These are phyloP conservation scores for Nyctibius grandis DNA, from an alignment of 2,797 vertebrate species.

Conservation along the genomic window DNA sequence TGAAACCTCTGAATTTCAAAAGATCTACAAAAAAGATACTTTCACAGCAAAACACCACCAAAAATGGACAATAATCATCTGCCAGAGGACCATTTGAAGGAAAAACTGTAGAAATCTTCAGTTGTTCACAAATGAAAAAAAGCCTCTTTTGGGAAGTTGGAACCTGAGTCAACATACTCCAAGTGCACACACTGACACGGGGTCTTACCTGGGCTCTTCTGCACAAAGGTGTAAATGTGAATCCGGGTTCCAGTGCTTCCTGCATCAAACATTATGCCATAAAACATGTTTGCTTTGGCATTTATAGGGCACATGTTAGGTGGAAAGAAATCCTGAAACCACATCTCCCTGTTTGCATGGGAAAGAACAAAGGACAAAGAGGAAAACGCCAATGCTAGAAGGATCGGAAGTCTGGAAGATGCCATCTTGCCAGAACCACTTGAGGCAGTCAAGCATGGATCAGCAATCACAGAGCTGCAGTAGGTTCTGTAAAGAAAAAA, in stretches of 20 bases:
- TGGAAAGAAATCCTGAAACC: slow-evolving; percentile 73
- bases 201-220: slow-evolving; percentile 86
- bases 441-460: not conserved
- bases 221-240: slow-evolving; percentile 96
- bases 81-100: not conserved
- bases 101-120: not conserved
- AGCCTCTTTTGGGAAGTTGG: not conserved
- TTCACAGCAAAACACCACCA: not conserved
- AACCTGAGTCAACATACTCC: not conserved
- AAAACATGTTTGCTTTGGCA: slow-evolving; percentile 76
- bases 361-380: slow-evolving; percentile 72
- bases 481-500: not conserved
- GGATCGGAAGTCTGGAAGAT: slow-evolving; percentile 3
- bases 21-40: not conserved
- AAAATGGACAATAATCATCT: not conserved
- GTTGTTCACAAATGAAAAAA: not conserved
- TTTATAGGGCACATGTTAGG: slow-evolving; percentile 73
- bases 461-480: slow-evolving; percentile 27
- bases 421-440: slow-evolving; percentile 49
- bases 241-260: slow-evolving; percentile 97
- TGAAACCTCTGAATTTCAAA: not conserved
- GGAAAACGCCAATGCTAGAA: slow-evolving; percentile 61
- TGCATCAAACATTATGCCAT: slow-evolving; percentile 97
- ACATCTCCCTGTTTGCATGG: slow-evolving; percentile 64
- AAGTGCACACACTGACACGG: not conserved